Base-by-base conservation (phyloP, 2,797 vertebrate species). In the Acrossocheilus fasciatus region DNA sequence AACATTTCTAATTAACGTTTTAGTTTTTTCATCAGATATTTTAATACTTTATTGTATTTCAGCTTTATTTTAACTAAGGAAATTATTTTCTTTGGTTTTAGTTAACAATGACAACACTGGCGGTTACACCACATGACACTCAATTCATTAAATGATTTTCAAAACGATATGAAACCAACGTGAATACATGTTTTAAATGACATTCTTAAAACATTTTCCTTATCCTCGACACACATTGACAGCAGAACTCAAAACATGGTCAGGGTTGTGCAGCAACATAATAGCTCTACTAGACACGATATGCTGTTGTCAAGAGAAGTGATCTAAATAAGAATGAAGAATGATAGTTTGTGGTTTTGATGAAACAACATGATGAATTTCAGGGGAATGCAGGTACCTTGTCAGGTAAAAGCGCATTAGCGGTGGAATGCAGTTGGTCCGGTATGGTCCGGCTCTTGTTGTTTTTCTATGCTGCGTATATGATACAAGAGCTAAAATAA, bases 341-440 rank as follows among this genome's bases (percentile, higher is more conserved):
- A 50, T 68, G 45, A 26, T 64, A 77, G 57, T 77, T 77, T 76
- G 73, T 68, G 36, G 62, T 78, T 85, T 85, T 85, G 36, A 34
- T 20, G 23, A 17, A 84, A 84, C 34, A 1, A n/a, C 82, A 52
- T 50, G 39, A 26, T 75, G 47, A 43, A 69, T 70, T 59, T 43
- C 64, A 41, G 15, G 34, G 39, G 26, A 89, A 82, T 47, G 12
- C 66, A 70, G 66, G 68, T 18, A n/a, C 52, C 70, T 79, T 86
- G 84, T 87, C 59, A 70, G 39, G 23, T 78, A 73, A 52, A 82
- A 79, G 64, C n/a, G 6, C 59, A 43, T 87, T 62, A 59, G 34
- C 6, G 18, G 30, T 76, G 86, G 89, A 90, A 90, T 90, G 89
- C 43, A n/a, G 87, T 68, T 47, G 64, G 75, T 83, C 82, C 68